Conservation (phyloP, 1,140 invertebrate species). For the Lepidurus arcticus region DNA sequence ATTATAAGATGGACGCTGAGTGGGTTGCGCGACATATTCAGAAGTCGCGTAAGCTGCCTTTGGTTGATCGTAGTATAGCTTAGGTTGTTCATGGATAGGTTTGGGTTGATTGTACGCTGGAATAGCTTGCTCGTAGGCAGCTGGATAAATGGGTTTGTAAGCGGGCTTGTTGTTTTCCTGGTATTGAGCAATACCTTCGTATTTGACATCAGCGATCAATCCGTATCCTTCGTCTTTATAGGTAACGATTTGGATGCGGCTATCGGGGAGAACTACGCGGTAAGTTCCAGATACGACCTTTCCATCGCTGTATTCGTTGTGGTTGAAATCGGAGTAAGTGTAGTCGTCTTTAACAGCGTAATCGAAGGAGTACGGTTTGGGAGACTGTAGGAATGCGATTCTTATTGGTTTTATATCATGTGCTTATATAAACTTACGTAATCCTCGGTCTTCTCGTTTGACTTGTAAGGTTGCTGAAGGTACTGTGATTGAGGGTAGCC, state of each 20-base stretch:
- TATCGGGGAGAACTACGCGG: slow-evolving; percentile 65
- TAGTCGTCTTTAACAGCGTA: slow-evolving; percentile 63
- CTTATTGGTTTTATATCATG: neutral
- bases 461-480: neutral
- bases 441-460: neutral
- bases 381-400: neutral
- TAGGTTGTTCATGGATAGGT: neutral
- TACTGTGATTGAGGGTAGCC: neutral
- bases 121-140: neutral
- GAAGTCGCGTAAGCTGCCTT: neutral
- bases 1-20: neutral
- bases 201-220: slow-evolving; percentile 69
- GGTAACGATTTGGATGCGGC: slow-evolving; percentile 64
- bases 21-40: neutral
- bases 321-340: slow-evolving; percentile 64
- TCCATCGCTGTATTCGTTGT: slow-evolving; percentile 58
- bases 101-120: neutral
- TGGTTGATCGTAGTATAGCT: neutral
- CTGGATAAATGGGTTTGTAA: neutral
- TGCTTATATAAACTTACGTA: neutral
- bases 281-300: slow-evolving; percentile 59
- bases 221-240: slow-evolving; percentile 72
- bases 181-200: slow-evolving; percentile 49
- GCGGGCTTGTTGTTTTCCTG: neutral
- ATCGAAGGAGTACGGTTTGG: slow-evolving; percentile 58